Evolutionary conservation across 2,888 invertebrate species (phyloP).

Genomic region (Toxonevra muliebris): DNA sequence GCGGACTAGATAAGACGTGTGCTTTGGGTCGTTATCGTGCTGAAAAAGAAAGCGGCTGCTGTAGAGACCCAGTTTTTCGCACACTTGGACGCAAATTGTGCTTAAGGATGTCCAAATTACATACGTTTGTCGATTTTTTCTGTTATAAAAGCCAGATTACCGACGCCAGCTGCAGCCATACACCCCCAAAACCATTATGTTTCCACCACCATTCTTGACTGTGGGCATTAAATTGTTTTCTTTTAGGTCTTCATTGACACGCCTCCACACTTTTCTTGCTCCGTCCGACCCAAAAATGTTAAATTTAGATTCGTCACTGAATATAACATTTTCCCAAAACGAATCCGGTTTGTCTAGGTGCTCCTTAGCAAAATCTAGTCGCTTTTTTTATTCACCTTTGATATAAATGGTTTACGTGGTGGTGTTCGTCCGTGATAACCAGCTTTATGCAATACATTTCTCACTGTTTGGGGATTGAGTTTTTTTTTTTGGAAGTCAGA

Average conservation of each 20-base stretch:
- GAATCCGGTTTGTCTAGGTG: constrained; percentile 16
- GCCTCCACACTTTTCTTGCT: constrained; percentile 9
- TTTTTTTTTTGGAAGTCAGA: too few species aligned
- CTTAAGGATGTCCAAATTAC: neutral
- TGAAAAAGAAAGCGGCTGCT: too few species aligned
- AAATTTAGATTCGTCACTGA: constrained; percentile 8
- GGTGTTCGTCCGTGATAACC: too few species aligned
- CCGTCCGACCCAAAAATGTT: constrained; percentile 4
- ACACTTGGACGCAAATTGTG: too few species aligned
- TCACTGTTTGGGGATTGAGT: too few species aligned
- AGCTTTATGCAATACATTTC: too few species aligned
- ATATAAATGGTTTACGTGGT: too few species aligned
- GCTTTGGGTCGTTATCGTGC: too few species aligned
- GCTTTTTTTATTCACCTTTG: too few species aligned
- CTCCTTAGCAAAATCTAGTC: too few species aligned
- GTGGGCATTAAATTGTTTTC: neutral
- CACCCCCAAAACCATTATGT: neutral
- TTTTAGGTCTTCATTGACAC: constrained; percentile 7
- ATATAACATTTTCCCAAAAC: constrained; percentile 9
- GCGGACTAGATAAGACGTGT: too few species aligned
- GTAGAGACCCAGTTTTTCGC: too few species aligned
- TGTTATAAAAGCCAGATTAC: constrained; percentile 11
- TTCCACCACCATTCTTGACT: neutral
- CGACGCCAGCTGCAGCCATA: constrained; percentile 4
- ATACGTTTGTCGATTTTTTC: constrained; percentile 8